Percentiles rank a stretch among this genome's conserved stretches.
phyloP scores from a whole-genome alignment of 2,113 vertebrate species.

The Forbesichthys agassizii region DNA sequence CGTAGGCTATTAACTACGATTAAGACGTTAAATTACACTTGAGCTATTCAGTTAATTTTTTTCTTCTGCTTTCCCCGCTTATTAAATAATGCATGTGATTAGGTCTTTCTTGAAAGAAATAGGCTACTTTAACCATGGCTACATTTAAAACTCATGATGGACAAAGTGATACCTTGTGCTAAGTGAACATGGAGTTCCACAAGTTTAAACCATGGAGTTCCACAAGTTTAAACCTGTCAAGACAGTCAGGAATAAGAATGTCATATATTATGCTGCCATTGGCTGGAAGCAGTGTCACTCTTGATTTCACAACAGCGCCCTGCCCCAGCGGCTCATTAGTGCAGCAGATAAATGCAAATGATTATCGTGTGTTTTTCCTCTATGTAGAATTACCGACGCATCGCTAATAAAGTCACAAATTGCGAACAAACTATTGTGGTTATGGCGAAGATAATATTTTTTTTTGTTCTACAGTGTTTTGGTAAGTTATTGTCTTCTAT shows the following conservation, averaged over 20 bases:
- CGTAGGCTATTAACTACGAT: not conserved
- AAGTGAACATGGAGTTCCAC: not conserved
- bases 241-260: constrained; percentile 27
- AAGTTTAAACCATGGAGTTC: constrained; percentile 25
- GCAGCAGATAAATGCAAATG: constrained; percentile 26
- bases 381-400: not conserved
- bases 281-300: constrained; percentile 40
- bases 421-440: not conserved
- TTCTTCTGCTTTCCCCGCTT: not conserved
- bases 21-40: not conserved
- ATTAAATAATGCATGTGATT: too few relatives aligned
- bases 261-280: constrained; percentile 31
- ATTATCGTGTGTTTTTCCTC: too few relatives aligned
- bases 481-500: constrained; percentile 52
- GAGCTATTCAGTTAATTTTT: not conserved
- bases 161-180: not conserved
- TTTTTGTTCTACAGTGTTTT: constrained; percentile 18
- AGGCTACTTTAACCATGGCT: too few relatives aligned
- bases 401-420: not conserved
- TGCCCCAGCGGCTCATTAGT: constrained; percentile 4
- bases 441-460: constrained; percentile 24
- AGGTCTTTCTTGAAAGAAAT: too few relatives aligned
- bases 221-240: constrained; percentile 37
- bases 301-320: not conserved
- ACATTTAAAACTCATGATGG: not conserved